phyloP scores from a whole-genome alignment of 1,140 invertebrate species.

The Eulimnadia texana region DNA sequence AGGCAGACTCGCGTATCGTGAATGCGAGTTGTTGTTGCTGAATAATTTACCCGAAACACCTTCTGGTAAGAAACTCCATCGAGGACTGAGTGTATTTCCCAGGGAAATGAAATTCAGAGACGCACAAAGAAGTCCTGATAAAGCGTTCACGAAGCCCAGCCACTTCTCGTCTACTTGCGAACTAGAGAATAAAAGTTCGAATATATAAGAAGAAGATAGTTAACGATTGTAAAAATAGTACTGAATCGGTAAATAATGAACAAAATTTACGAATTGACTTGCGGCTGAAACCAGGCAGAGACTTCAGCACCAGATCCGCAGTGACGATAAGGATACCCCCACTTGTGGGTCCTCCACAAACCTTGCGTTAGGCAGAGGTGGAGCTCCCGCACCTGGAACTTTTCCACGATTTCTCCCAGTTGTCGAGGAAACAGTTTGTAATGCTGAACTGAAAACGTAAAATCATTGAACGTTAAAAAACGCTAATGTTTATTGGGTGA shows the following conservation, averaged over 20 bases:
- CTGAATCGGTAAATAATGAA: no score
- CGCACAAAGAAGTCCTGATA: conserved; percentile 88
- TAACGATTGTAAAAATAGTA: neutral
- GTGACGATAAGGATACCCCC: conserved; percentile 78
- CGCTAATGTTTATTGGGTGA: no score
- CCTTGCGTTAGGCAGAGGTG: conserved; percentile 85
- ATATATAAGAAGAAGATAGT: neutral
- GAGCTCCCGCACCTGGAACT: conserved; percentile 73
- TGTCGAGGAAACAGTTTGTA: conserved; percentile 77
- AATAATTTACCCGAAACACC: conserved; percentile 39
- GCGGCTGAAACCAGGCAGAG: conserved; percentile 62
- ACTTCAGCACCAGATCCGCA: conserved; percentile 84
- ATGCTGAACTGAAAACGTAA: conserved; percentile 49
- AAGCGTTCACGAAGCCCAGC: conserved; percentile 69
- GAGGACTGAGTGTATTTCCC: conserved; percentile 70
- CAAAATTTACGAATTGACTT: neutral
- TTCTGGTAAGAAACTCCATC: conserved; percentile 62
- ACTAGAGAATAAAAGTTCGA: conserved; percentile 16
- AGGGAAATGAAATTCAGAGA: conserved; percentile 89
- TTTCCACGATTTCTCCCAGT: conserved; percentile 72
- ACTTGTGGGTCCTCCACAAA: conserved; percentile 77
- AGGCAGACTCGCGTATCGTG: conserved; percentile 76
- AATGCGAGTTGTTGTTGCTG: conserved; percentile 36
- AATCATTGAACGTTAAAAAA: neutral
- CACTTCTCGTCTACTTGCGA: conserved; percentile 59